A percentile compares a stretch with the other conserved stretches of the same genome.
Evolutionary conservation across 2,797 vertebrate species (phyloP).

Genomic region (Sebastes itinus): DNA sequence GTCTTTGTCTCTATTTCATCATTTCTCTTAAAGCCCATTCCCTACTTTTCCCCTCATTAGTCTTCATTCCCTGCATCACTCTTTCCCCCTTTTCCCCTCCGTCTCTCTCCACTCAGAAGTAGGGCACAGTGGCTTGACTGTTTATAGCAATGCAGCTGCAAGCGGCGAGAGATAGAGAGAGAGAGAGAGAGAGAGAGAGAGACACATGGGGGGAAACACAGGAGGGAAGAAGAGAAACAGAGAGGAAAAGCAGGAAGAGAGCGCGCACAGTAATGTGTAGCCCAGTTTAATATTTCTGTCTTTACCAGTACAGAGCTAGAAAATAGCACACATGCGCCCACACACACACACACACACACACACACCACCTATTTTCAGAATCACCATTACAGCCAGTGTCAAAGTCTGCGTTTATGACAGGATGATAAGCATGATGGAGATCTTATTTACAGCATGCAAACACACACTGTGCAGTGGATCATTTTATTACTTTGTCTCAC

Average conservation of each 20-base stretch:
- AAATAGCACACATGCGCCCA: slow-evolving; percentile 1
- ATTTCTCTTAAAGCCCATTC: slow-evolving; percentile 44
- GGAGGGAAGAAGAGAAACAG: slow-evolving; percentile 1
- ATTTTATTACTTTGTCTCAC: slow-evolving; percentile 8
- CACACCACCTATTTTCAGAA: not conserved
- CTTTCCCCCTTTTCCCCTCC: slow-evolving; percentile 39
- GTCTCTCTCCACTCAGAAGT: slow-evolving; percentile 62
- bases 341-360: slow-evolving; percentile 5
- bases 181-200: not conserved
- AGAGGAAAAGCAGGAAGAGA: slow-evolving; percentile 7
- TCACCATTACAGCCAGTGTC: slow-evolving; percentile 22
- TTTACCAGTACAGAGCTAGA: not conserved
- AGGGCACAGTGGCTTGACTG: slow-evolving; percentile 79
- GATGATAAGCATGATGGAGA: not conserved
- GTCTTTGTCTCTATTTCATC: slow-evolving; percentile 37
- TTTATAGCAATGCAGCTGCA: slow-evolving; percentile 76
- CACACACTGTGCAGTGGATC: not conserved
- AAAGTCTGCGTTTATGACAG: slow-evolving; percentile 70
- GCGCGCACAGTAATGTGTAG: not conserved
- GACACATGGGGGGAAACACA: slow-evolving; percentile 1
- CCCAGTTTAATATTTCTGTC: slow-evolving; percentile 16
- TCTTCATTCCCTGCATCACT: slow-evolving; percentile 49
- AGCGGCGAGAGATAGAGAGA: slow-evolving; percentile 28
- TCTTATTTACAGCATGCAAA: not conserved
- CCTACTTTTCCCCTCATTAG: slow-evolving; percentile 52